Percentiles rank a stretch among this genome's conserved stretches.
Conservation (phyloP, 2,888 invertebrate genomes). For the Oxystoma pomonae region DNA sequence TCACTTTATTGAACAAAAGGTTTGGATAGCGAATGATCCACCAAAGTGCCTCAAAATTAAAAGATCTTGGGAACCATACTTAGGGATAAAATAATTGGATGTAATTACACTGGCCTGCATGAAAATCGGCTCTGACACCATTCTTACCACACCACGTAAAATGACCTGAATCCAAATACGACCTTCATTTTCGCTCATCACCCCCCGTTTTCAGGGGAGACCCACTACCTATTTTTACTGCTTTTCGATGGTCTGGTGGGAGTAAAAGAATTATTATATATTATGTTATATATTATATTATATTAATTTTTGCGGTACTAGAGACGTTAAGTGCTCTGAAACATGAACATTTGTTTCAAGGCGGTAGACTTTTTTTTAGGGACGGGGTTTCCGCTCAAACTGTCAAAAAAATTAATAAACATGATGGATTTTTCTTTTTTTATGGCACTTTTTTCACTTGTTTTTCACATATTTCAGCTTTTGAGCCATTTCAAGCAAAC, state of each 20-base stretch:
- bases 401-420: background rate
- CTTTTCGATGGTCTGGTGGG: background rate
- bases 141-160: background rate
- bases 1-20: too few species aligned
- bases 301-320: background rate
- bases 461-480: background rate
- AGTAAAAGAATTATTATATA: background rate
- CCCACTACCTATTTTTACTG: background rate
- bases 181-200: background rate
- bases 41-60: too few species aligned
- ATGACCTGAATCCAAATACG: background rate
- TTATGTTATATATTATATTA: too few species aligned
- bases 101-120: background rate
- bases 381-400: background rate
- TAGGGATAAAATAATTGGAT: too few species aligned
- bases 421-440: background rate
- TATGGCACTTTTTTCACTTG: background rate
- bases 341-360: background rate
- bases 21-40: too few species aligned
- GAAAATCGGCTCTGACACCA: background rate
- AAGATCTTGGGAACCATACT: too few species aligned
- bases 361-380: background rate
- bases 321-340: background rate
- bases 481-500: too few species aligned
- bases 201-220: too few species aligned